Base-by-base conservation (phyloP, 2,113 vertebrate species). In the Engraulis encrasicolus region DNA sequence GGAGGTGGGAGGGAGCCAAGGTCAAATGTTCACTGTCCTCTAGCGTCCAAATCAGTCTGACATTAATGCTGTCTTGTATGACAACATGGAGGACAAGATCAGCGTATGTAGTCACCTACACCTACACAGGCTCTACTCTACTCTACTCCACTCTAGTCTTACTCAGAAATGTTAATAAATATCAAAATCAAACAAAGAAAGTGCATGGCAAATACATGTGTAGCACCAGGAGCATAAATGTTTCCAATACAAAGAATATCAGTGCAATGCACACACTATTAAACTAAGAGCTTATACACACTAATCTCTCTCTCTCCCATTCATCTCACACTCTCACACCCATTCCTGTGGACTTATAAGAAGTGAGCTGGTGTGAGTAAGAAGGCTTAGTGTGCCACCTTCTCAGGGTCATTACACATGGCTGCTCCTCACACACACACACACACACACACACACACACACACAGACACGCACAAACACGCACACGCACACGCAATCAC, bases 1-100 rank as follows among this genome's bases (percentile, higher is more conserved):
- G 92, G 92, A 89, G 93, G 82, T 84, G 91, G 77, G 23, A 82
- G 37, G 31, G 38, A 58, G 81, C 74, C 38, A 82, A n/a, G n/a
- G n/a, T n/a, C 81, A 58, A 58, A 31, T 54, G 61, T 14, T 71
- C 81, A 71, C 81, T 20, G 27, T 54, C 11, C 27, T 0, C 23
- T 2, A 49, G 38, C 20, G 61, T 23, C 71, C 23, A 66, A 36
- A 66, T 27, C 58, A 31, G 6, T 66, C 50, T 81, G 83, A 89
- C 86, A 86, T 83, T 84, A 88, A 79, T 80, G 79, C 61, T 15
- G 31, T 80, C 77, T 81, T 86, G 86, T 83, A 86, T 58, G 84
- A 87, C 82, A 85, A 86, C 45, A 71, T 83, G 82, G 66, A 74
- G 66, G 6, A 31, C 27, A 0, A 12, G 27, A 74, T 74, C 31